These are phyloP conservation scores for Chauna torquata DNA, from an alignment of 2,113 vertebrate genomes.

Conservation along the genomic window DNA sequence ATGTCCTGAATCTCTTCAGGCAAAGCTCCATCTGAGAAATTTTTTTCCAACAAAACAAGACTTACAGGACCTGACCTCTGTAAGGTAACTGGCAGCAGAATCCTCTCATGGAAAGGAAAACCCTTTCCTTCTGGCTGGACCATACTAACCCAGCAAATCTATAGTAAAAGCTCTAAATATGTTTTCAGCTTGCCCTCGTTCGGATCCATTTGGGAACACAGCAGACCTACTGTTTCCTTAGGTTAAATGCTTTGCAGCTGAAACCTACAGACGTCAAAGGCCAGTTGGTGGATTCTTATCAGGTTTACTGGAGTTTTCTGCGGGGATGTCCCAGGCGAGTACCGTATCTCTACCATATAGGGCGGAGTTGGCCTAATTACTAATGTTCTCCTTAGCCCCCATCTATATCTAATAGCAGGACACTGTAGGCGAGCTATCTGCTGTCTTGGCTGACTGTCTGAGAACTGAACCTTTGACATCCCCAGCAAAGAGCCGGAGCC, in stretches of 20 bases:
- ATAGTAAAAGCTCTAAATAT: background rate
- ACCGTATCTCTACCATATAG: background rate
- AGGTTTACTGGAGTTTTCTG: constrained; percentile 2
- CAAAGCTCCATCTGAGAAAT: background rate
- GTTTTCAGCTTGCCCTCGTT: background rate
- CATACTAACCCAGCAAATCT: background rate
- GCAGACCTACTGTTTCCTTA: background rate
- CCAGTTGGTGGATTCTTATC: background rate
- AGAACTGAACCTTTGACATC: background rate
- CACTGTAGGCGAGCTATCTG: background rate
- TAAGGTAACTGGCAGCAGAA: background rate
- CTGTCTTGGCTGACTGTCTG: background rate
- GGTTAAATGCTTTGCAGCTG: background rate
- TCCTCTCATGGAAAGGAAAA: background rate
- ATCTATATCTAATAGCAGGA: background rate
- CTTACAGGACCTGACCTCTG: background rate
- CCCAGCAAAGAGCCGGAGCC: background rate
- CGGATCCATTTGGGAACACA: background rate
- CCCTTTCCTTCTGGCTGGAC: background rate
- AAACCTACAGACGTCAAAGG: background rate
- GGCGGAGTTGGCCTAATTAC: background rate
- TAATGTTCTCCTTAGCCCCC: background rate
- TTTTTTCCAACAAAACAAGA: background rate
- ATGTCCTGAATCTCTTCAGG: background rate
- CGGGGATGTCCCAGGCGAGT: background rate